A percentile compares a stretch with the other conserved stretches of the same genome.
phyloP scores from a whole-genome alignment of 2,797 vertebrate species.

The Acipenser oxyrinchus region DNA sequence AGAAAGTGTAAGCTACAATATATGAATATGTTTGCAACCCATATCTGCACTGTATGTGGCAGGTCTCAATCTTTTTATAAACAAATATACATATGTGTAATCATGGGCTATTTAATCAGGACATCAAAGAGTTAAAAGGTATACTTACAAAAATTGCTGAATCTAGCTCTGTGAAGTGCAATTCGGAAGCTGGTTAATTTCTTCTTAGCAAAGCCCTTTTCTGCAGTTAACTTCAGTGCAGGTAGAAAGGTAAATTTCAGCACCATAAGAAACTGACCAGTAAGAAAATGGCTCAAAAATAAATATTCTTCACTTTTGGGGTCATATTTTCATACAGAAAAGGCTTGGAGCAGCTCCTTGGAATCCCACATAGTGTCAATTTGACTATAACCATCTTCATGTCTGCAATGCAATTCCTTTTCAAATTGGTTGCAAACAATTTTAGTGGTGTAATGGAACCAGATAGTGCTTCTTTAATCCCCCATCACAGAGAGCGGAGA shows the following conservation, averaged over 20 bases:
- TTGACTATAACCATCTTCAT: slow-evolving; percentile 51
- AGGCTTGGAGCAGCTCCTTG: slow-evolving; percentile 44
- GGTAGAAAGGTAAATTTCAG: slow-evolving; percentile 60
- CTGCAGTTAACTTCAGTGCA: slow-evolving; percentile 56
- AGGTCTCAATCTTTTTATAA: too few species aligned
- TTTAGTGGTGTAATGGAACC: neutral
- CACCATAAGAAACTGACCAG: slow-evolving; percentile 62
- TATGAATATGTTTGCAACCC: too few species aligned
- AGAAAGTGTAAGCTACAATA: too few species aligned
- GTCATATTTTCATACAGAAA: slow-evolving; percentile 55
- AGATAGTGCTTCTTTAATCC: slow-evolving; percentile 56
- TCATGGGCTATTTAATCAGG: too few species aligned
- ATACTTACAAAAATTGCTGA: slow-evolving; percentile 58
- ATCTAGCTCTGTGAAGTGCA: slow-evolving; percentile 52
- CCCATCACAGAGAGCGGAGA: slow-evolving; percentile 57
- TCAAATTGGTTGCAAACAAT: slow-evolving; percentile 17
- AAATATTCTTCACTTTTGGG: slow-evolving; percentile 60
- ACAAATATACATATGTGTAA: too few species aligned
- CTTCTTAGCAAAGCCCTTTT: slow-evolving; percentile 70
- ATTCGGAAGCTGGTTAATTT: slow-evolving; percentile 50
- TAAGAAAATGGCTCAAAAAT: slow-evolving; percentile 44
- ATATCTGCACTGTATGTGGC: too few species aligned
- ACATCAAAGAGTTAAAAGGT: slow-evolving; percentile 1
- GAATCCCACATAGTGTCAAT: slow-evolving; percentile 46
- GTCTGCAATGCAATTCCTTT: slow-evolving; percentile 17